phyloP scores from a whole-genome alignment of 2,888 invertebrate genomes.

The Drosophila acutilabella region DNA sequence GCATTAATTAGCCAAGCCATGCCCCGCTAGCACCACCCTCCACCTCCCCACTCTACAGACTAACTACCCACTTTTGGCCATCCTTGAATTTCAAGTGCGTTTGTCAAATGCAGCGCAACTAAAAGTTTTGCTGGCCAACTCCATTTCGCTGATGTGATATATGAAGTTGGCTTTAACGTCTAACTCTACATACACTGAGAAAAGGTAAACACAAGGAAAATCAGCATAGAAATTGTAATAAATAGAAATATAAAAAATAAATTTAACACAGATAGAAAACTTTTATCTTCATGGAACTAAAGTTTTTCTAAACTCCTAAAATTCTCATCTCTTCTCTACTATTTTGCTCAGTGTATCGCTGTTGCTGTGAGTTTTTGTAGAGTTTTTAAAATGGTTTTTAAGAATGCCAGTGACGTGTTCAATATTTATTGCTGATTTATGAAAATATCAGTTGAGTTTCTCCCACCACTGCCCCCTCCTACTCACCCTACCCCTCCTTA shows the following conservation, averaged over 20 bases:
- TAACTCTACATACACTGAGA: not conserved
- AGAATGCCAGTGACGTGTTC: slow-evolving; percentile 63
- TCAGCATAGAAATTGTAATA: too few relatives aligned
- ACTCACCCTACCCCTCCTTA: not conserved
- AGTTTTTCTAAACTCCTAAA: too few relatives aligned
- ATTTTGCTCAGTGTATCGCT: not conserved
- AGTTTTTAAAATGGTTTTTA: slow-evolving; percentile 39
- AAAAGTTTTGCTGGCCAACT: slow-evolving; percentile 30
- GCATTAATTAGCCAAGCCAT: slow-evolving; percentile 68
- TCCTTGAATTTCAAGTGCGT: slow-evolving; percentile 20
- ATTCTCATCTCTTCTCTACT: too few relatives aligned
- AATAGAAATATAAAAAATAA: too few relatives aligned
- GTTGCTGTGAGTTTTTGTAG: not conserved
- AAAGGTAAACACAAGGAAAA: too few relatives aligned
- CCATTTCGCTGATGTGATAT: slow-evolving; percentile 28
- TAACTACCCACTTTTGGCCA: slow-evolving; percentile 7
- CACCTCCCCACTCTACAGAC: not conserved
- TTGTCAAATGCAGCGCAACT: slow-evolving; percentile 61
- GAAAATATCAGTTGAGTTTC: slow-evolving; percentile 58
- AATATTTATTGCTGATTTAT: slow-evolving; percentile 76
- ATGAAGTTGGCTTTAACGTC: slow-evolving; percentile 16
- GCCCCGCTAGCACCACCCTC: slow-evolving; percentile 17
- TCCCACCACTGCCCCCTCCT: not conserved
- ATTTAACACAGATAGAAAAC: too few relatives aligned
- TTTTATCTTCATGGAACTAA: too few relatives aligned